These are phyloP conservation scores for Drosophila lacertosa DNA, from an alignment of 1,140 invertebrate genomes.

Conservation along the genomic window DNA sequence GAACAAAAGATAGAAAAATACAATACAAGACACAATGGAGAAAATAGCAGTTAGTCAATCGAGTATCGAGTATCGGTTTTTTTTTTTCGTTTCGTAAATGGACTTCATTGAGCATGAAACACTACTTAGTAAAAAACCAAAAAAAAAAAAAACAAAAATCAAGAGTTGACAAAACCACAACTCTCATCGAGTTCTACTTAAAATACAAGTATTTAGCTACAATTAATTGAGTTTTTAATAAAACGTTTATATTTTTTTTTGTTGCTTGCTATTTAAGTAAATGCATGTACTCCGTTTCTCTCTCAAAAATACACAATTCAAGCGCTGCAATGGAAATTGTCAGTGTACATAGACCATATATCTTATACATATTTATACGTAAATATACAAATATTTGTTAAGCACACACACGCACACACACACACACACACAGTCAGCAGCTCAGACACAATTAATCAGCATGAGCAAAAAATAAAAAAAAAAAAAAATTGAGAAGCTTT, in stretches of 20 bases:
- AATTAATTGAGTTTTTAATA: constrained; percentile 39
- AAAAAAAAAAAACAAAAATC: background rate
- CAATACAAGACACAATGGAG: constrained; percentile 66
- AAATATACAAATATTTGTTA: constrained; percentile 21
- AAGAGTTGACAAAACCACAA: too few species aligned
- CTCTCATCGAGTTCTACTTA: constrained; percentile 19
- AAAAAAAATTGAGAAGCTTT: constrained; percentile 2
- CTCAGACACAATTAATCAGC: constrained; percentile 17
- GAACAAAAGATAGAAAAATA: constrained; percentile 67
- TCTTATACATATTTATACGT: constrained; percentile 13
- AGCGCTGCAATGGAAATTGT: constrained; percentile 62
- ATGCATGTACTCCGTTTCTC: constrained; percentile 75
- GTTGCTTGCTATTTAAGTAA: constrained; percentile 64
- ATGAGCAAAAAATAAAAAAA: too few species aligned
- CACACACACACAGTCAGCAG: constrained; percentile 11
- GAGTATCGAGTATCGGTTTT: constrained; percentile 8
- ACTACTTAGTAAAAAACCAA: constrained; percentile 20
- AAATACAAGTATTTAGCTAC: constrained; percentile 22
- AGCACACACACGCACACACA: constrained; percentile 34
- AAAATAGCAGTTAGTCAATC: constrained; percentile 49
- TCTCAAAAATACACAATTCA: constrained; percentile 40
- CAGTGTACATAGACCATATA: constrained; percentile 41
- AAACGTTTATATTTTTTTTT: too few species aligned
- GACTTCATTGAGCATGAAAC: constrained; percentile 14
- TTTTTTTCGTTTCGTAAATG: too few species aligned